phyloP scores from a whole-genome alignment of 1,140 invertebrate genomes.

The Pachyrhynchus sulphureomaculatus region DNA sequence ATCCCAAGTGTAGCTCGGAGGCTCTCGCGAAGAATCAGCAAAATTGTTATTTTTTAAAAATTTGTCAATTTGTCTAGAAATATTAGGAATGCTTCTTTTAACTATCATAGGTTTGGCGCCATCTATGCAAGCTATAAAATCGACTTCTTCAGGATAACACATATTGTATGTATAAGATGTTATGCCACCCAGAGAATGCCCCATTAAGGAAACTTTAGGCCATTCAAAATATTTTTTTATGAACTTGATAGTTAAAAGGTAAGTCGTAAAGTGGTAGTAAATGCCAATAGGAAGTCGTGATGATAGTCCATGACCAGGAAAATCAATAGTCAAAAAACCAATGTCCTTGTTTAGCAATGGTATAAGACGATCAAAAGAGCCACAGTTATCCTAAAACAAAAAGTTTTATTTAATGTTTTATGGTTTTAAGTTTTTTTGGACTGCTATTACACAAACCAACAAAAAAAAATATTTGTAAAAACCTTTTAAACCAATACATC shows the following conservation, averaged over 20 bases:
- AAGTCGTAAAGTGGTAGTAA: slow-evolving; percentile 61
- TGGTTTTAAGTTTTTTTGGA: too few relatives aligned
- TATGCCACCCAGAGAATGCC: slow-evolving; percentile 64
- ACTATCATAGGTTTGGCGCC: slow-evolving; percentile 53
- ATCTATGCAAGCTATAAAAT: slow-evolving; percentile 65
- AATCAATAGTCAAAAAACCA: slow-evolving; percentile 66
- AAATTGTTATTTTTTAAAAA: slow-evolving; percentile 54
- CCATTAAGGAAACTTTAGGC: slow-evolving; percentile 67
- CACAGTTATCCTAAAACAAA: slow-evolving; percentile 64
- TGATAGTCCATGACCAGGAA: slow-evolving; percentile 73
- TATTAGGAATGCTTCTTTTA: slow-evolving; percentile 36
- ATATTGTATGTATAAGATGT: slow-evolving; percentile 59
- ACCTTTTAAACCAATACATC: too few relatives aligned
- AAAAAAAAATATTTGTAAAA: too few relatives aligned
- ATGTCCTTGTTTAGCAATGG: slow-evolving; percentile 61
- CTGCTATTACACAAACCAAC: too few relatives aligned
- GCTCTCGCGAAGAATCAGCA: slow-evolving; percentile 51
- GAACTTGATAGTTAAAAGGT: slow-evolving; percentile 57
- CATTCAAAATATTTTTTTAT: slow-evolving; percentile 67
- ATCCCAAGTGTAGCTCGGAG: slow-evolving; percentile 62
- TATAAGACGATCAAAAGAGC: slow-evolving; percentile 68
- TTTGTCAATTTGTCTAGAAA: slow-evolving; percentile 50
- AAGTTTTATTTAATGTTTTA: too few relatives aligned
- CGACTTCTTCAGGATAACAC: slow-evolving; percentile 60
- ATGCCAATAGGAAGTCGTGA: slow-evolving; percentile 64